Conservation (phyloP, 2,113 vertebrate genomes). For the Gopherus flavomarginatus region DNA sequence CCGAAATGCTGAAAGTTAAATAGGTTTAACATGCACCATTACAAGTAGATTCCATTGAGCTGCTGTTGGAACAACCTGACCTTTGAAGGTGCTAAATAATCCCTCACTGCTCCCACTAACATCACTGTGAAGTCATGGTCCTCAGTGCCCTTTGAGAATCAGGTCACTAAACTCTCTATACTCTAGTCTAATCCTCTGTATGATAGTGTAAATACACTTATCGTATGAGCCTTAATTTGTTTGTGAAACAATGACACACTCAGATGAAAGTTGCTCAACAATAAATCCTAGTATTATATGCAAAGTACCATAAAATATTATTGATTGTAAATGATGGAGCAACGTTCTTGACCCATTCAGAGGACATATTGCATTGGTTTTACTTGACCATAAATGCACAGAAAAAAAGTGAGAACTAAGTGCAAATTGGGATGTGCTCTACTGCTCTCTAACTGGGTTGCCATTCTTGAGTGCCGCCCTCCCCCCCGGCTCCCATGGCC, state of each 20-base stretch:
- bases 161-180: background rate
- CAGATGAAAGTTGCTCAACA: background rate
- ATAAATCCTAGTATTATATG: background rate
- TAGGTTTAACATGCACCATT: fast-evolving
- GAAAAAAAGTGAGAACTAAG: conserved; percentile 51
- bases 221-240: background rate
- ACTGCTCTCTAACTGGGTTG: conserved; percentile 43
- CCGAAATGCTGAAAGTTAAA: fast-evolving
- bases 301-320: conserved; percentile 14
- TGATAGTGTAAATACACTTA: background rate
- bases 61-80: background rate
- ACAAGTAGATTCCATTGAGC: background rate
- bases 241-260: fast-evolving
- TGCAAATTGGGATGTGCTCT: conserved; percentile 70
- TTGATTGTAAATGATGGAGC: background rate
- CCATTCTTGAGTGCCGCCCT: too few species aligned
- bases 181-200: background rate
- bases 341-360: background rate
- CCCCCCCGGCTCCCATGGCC: too few species aligned
- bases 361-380: conserved; percentile 11
- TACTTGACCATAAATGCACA: conserved; percentile 39
- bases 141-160: background rate
- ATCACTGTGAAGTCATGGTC: fast-evolving
- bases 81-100: fast-evolving
- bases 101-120: fast-evolving